Percentiles rank a stretch among this genome's conserved stretches.
These are phyloP conservation scores for Odontocolon sp. DNA, from an alignment of 2,888 invertebrate genomes.

Conservation along the genomic window DNA sequence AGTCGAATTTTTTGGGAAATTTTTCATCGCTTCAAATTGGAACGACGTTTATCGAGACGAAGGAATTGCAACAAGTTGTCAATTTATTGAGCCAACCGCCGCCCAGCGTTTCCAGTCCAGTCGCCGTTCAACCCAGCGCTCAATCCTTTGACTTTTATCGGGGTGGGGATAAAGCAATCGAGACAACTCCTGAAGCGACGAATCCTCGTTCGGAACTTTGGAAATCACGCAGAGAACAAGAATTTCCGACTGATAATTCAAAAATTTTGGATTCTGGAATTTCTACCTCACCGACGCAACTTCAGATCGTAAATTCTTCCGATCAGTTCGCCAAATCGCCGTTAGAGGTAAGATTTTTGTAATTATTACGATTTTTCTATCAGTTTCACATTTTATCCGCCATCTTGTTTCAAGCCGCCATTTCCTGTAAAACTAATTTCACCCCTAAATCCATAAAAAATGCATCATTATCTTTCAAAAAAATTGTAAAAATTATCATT, in stretches of 20 bases:
- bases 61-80: conserved; percentile 73
- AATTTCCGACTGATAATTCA: background rate
- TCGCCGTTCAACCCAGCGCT: conserved; percentile 72
- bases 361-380: background rate
- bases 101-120: conserved; percentile 74
- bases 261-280: background rate
- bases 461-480: no score
- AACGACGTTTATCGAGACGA: conserved; percentile 51
- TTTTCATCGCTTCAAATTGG: conserved; percentile 6
- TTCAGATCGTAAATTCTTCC: conserved; percentile 9
- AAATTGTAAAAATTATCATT: no score
- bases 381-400: no score
- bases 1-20: conserved; percentile 25
- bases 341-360: conserved; percentile 40
- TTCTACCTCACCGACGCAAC: background rate
- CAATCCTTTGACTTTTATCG: conserved; percentile 69
- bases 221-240: conserved; percentile 10
- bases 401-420: no score
- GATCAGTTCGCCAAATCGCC: conserved; percentile 32
- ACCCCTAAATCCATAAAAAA: no score
- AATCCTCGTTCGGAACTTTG: conserved; percentile 8
- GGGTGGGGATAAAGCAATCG: background rate
- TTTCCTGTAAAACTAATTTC: no score
- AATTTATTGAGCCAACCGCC: conserved; percentile 73
- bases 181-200: background rate